These are phyloP conservation scores for Aspidiotus rigidus DNA, from an alignment of 2,888 invertebrate genomes.

Conservation along the genomic window DNA sequence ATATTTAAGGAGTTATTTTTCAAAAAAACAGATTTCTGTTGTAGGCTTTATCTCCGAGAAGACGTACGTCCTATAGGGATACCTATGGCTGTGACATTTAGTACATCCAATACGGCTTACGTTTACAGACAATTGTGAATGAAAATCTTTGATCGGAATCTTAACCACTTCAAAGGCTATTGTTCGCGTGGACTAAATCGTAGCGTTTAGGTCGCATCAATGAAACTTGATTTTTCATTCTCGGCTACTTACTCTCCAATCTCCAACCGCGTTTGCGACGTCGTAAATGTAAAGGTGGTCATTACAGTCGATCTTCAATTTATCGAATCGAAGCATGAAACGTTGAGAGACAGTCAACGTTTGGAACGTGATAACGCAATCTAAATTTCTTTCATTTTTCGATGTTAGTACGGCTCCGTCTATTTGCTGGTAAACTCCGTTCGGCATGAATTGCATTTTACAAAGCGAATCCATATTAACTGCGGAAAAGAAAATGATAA, in stretches of 20 bases:
- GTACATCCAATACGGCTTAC: no score
- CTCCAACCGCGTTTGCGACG: conserved; percentile 80
- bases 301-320: conserved; percentile 84
- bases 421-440: conserved; percentile 74
- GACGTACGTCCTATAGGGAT: no score
- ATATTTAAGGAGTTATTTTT: no score
- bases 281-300: conserved; percentile 88
- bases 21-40: no score
- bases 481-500: conserved; percentile 45
- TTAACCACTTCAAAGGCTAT: not conserved
- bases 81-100: no score
- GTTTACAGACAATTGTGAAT: no score
- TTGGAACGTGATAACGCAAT: conserved; percentile 88
- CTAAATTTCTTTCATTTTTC: conserved; percentile 79
- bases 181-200: not conserved
- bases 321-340: conserved; percentile 88
- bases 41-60: no score
- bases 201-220: not conserved
- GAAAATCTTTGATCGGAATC: no score
- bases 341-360: conserved; percentile 88
- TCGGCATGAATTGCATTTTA: conserved; percentile 77
- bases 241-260: conserved; percentile 61
- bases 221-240: no score
- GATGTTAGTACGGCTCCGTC: conserved; percentile 86
- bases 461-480: conserved; percentile 83